Base-by-base conservation (phyloP, 2,888 invertebrate genomes). In the Resseliella maxima region DNA sequence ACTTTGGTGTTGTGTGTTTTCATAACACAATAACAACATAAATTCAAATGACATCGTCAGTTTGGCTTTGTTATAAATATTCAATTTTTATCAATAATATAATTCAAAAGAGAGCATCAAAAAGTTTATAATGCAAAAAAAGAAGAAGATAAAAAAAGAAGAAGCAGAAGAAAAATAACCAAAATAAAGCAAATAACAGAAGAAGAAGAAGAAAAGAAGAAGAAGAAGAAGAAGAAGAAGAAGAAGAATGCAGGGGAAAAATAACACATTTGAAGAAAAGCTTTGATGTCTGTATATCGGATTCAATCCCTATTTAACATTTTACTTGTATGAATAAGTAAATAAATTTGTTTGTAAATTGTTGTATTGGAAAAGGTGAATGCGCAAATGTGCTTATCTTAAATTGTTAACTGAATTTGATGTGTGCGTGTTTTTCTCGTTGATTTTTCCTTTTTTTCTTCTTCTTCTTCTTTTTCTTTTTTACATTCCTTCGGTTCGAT, bases 291-390 rank as follows among this genome's bases (percentile, higher is more conserved):
- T 18, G 46, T 18, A 31, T 72, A 72, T 72, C 72, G 35, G 15
- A 31, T 31, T 72, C 72, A 72, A 72, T 27, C 35, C 72, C 24
- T 59, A 59, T 59, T 50, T 59, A 59, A 59, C 35, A 15, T 72
- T 72, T 72, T n/a, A 72, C 72, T 31, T 72, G 72, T 31, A 31
- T 72, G 72, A 72, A 72, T 72, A 72, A 72, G 72, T 72, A 72
- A 72, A 72, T 72, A 72, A 72, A 72, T 72, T 5, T 72, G 35
- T 72, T 35, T 72, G 72, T 27, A 72, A 72, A 72, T 72, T 72
- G 72, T 72, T 72, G 31, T 31, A 72, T 72, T 72, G 72, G 18
- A 72, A 72, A 72, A 72, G 72, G 72, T 72, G 59, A n/a, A 24
- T 24, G 59, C 24, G 24, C 24, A 59, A 59, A 59, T 59, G 59